These are phyloP conservation scores for Lepeophtheirus nordmannii DNA, from an alignment of 2,888 invertebrate genomes.

Conservation along the genomic window DNA sequence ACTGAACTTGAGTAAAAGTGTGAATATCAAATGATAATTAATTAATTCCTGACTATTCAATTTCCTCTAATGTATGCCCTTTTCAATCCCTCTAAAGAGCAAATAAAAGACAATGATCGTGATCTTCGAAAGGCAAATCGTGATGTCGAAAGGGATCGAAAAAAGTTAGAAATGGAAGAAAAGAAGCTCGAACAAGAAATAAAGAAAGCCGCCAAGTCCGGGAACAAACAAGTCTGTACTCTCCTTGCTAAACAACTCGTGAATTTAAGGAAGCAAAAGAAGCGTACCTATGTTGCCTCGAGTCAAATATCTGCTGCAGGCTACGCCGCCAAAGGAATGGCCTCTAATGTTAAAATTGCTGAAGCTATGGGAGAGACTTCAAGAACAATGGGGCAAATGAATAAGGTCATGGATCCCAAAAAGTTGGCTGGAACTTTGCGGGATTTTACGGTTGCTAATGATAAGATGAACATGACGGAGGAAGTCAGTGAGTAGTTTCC, in stretches of 20 bases:
- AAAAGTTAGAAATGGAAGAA: constrained; percentile 64
- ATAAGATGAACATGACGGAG: constrained; percentile 86
- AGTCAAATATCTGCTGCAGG: constrained; percentile 58
- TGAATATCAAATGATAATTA: no score
- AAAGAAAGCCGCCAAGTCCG: constrained; percentile 69
- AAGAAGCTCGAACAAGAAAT: constrained; percentile 81
- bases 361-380: constrained; percentile 75
- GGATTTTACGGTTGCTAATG: constrained; percentile 64
- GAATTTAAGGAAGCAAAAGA: constrained; percentile 70
- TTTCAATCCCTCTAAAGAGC: constrained; percentile 43
- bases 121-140: constrained; percentile 60
- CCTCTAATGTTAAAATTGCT: constrained; percentile 69
- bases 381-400: constrained; percentile 74
- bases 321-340: constrained; percentile 73
- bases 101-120: constrained; percentile 64
- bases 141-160: constrained; percentile 66
- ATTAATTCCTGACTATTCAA: no score
- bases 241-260: constrained; percentile 77
- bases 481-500: constrained; percentile 60
- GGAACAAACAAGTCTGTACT: constrained; percentile 64
- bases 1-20: no score
- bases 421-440: constrained; percentile 64
- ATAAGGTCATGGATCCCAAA: constrained; percentile 68
- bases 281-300: constrained; percentile 59
- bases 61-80: no score